Evolutionary conservation across 2,797 vertebrate species (phyloP), one percentile per base, ranked within the genome.

Genomic region (Pteropus rufus): DNA sequence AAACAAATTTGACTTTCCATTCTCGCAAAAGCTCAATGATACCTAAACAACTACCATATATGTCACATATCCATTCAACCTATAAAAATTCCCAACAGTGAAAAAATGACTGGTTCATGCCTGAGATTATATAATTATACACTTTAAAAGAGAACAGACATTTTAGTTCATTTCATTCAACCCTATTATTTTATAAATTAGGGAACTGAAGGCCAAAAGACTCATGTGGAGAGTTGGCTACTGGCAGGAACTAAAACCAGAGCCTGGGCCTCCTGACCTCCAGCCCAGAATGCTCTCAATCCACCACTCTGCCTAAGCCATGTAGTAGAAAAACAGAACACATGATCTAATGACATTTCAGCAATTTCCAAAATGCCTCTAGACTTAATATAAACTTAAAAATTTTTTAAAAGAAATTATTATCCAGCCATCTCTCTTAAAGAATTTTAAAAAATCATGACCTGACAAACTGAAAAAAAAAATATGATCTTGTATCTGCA

Each of bases 401-500:
- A 46, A 23, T 69, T 76, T 56, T 36, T 26, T 49, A 88, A 93
- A 89, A 54, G 9, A 41, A 75, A 83, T 44, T 60, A 54, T 87
- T 87, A 75, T 69, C 85, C 52, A 77, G 75, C 73, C 85, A 44
- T 34, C 49, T 80, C 29, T 94, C 77, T 97, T 96, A 94, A 98
- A 97, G 91, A 97, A 95, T 21, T 62, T 31, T 62, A 6, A 31
- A 62, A 62, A 98, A 96, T 31, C 92, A 94, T 93, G 92, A 95
- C 97, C 97, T 93, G 84, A 91, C 77, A 97, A 92, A 94, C 52
- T 98, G 96, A 98, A 98, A 41, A 72, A 72, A n/a, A 95, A 94
- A 94, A 96, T 92, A 98, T 93, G 80, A 95, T 94, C 95, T 97
- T 95, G 49, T n/a, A 96, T 92, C 95, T 95, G 93, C 97, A 97